phyloP scores from a whole-genome alignment of 2,113 vertebrate genomes.

The Delphinapterus leucas region DNA sequence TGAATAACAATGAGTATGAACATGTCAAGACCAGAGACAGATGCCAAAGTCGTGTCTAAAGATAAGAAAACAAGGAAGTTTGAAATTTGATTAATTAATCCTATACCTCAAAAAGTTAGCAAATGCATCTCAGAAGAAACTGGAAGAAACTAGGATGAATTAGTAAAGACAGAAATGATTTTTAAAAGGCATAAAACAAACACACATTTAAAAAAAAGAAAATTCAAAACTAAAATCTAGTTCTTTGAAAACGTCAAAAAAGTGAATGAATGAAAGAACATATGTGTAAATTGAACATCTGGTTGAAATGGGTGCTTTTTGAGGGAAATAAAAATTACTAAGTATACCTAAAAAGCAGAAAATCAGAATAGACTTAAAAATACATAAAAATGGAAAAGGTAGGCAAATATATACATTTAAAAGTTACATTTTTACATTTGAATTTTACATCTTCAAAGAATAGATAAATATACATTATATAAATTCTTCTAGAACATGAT shows the following conservation, averaged over 20 bases:
- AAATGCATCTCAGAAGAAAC: not conserved
- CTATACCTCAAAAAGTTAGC: not conserved
- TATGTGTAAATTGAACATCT: not conserved
- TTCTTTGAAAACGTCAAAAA: not conserved
- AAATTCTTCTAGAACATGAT: not conserved
- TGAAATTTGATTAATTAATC: not conserved
- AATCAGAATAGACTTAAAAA: not conserved
- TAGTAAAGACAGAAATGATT: not conserved
- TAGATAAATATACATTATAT: not conserved
- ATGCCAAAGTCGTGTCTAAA: not conserved
- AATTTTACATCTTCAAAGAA: not conserved
- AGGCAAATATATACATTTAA: not conserved
- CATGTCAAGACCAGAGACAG: not conserved
- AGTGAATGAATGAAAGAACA: not conserved
- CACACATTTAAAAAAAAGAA: not conserved
- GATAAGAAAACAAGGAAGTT: not conserved
- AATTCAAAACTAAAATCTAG: not conserved
- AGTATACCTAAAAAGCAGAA: not conserved
- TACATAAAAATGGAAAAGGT: not conserved
- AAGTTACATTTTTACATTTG: not conserved
- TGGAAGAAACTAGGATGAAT: not conserved
- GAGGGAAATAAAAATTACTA: not conserved
- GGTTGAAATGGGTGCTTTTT: not conserved
- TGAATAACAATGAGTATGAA: not conserved
- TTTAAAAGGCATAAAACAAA: not conserved